Conservation (phyloP, 2,113 vertebrate genomes). For the Larimichthys crocea region DNA sequence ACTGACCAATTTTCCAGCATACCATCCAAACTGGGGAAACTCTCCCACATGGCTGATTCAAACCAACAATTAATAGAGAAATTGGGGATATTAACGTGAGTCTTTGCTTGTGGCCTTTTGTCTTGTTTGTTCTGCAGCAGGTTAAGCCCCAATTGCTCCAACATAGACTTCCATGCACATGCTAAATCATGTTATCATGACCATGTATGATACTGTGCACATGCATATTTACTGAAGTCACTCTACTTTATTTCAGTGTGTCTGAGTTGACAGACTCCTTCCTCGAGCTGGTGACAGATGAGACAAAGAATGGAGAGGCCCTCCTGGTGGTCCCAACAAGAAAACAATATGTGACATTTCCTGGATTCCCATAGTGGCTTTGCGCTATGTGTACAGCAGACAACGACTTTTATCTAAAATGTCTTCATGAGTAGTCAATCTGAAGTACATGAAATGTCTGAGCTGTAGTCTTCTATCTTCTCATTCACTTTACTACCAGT, state of each 20-base stretch:
- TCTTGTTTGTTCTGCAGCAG: background rate
- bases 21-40: conserved; percentile 38
- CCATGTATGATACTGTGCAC: background rate
- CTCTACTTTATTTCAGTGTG: conserved; percentile 54
- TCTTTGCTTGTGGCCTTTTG: background rate
- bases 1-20: conserved; percentile 61
- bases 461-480: background rate
- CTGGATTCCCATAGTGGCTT: background rate
- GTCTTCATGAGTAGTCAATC: background rate
- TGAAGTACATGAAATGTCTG: background rate
- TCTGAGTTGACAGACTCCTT: conserved; percentile 58
- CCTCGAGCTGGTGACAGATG: conserved; percentile 72
- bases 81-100: conserved; percentile 65
- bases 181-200: background rate
- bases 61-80: background rate
- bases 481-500: background rate
- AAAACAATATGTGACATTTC: conserved; percentile 42
- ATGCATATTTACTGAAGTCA: background rate
- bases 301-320: conserved; percentile 75
- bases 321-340: background rate
- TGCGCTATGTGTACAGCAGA: background rate
- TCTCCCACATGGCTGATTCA: background rate
- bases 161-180: too few relatives aligned
- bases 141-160: too few relatives aligned
- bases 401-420: background rate